These are phyloP conservation scores for Tauraco erythrolophus DNA, from an alignment of 2,113 vertebrate genomes.

Conservation along the genomic window DNA sequence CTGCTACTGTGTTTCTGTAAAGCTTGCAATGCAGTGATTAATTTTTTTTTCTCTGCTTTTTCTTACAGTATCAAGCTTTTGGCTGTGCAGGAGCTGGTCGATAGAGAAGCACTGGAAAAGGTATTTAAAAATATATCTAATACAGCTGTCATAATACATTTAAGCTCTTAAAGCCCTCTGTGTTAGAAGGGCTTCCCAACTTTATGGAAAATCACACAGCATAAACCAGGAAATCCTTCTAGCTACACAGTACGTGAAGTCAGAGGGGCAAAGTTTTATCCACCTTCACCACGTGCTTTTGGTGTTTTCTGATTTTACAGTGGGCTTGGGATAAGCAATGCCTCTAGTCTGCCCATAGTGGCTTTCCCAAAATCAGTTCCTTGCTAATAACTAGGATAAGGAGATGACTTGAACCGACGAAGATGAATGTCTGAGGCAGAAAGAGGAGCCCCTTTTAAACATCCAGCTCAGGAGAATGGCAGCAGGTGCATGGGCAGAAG, in stretches of 20 bases:
- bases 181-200: neutral
- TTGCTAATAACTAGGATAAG: neutral
- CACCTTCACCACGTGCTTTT: neutral
- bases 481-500: neutral
- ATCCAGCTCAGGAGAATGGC: neutral
- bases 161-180: neutral
- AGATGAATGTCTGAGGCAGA: neutral
- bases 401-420: neutral
- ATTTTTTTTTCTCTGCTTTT: constrained; percentile 25
- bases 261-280: neutral
- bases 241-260: neutral
- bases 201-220: neutral
- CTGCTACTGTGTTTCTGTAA: neutral
- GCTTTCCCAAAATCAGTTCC: neutral
- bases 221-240: neutral
- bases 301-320: neutral
- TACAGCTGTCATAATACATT: neutral
- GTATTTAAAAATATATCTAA: constrained; percentile 72
- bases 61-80: constrained; percentile 92
- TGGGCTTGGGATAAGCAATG: neutral
- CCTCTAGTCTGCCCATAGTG: neutral
- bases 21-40: neutral
- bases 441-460: neutral
- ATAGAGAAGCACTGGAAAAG: constrained; percentile 93
- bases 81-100: constrained; percentile 93